Conservation (phyloP, 2,888 invertebrate genomes). For the Agrilus biguttatus region DNA sequence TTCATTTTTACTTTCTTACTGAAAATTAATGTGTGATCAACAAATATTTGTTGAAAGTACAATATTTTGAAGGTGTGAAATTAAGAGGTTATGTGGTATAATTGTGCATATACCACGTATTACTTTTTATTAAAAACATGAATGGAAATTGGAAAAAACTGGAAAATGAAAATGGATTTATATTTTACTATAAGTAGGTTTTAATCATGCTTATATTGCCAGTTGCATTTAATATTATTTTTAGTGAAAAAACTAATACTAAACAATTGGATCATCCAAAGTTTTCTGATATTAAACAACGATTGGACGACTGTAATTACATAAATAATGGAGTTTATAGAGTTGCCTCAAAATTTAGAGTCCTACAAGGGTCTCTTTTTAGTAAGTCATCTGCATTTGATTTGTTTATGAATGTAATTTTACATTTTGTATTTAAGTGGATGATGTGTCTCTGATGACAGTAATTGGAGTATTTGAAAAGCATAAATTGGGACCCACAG, state of each 20-base stretch:
- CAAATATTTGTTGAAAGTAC: too few relatives aligned
- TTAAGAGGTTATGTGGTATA: too few relatives aligned
- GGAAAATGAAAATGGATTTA: slow-evolving; percentile 46
- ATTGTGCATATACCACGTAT: background rate
- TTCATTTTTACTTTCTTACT: too few relatives aligned
- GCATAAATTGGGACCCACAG: slow-evolving; percentile 53
- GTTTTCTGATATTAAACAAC: slow-evolving; percentile 40
- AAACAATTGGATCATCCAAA: slow-evolving; percentile 46
- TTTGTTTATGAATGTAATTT: slow-evolving; percentile 1
- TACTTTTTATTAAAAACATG: slow-evolving; percentile 7
- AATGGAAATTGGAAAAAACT: slow-evolving; percentile 36
- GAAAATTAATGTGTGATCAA: too few relatives aligned
- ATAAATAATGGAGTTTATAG: slow-evolving; percentile 66
- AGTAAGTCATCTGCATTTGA: slow-evolving; percentile 36
- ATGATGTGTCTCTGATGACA: slow-evolving; percentile 32
- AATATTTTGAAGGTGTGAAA: too few relatives aligned
- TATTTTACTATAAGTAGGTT: slow-evolving; percentile 42
- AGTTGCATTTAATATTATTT: slow-evolving; percentile 13
- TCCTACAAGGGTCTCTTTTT: slow-evolving; percentile 46
- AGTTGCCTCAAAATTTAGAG: slow-evolving; percentile 55
- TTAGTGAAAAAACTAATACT: slow-evolving; percentile 35
- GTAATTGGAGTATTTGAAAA: slow-evolving; percentile 57
- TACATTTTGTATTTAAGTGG: slow-evolving; percentile 17
- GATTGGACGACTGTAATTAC: slow-evolving; percentile 46
- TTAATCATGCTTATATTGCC: background rate